Evolutionary conservation across 1,140 invertebrate species (phyloP), one percentile per base, ranked within the genome.

Genomic region (Ceratina calcarata): DNA sequence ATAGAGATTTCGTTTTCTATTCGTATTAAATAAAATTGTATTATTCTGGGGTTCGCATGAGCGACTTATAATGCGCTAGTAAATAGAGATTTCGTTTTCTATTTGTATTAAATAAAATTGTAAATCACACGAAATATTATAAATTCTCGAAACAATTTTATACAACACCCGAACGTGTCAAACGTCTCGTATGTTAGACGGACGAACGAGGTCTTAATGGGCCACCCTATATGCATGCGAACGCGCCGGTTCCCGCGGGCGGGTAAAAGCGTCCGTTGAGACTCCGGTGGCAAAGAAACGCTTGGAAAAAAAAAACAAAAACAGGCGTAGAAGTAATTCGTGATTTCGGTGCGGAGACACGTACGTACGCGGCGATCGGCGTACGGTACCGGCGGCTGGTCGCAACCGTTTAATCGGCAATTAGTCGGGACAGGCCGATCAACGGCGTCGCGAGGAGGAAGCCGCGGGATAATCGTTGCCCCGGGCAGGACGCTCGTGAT

Each of bases 161-260:
- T 32, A 4, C 27, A 32, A 32, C 27, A 32, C 27, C 27, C 27
- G 27, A 32, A 32, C 27, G 27, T 32, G 27, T 32, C 27, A 32
- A 32, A 62, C n/a, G 58, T 2, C 22, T 8, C 53, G 2, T 2
- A 15, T 10, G 53, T 18, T 55, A 22, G 70, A 83, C 69, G 80
- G 22, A 76, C 82, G 72, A 78, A 83, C 70, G 81, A 75, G 60
- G 27, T 62, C 55, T 37, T 79, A 85, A 86, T 78, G 66, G 70
- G 80, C 78, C 85, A 85, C 82, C 84, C 84, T 77, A 71, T 86
- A 84, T 84, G 82, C 84, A 84, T 70, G 84, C 69, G 81, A 67
- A 76, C 67, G 80, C 73, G 73, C 83, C 67, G 57, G 53, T 69
- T 80, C 77, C 72, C 73, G 67, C 76, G 64, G 68, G 72, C 57